Evolutionary conservation across 1,140 invertebrate species (phyloP), one percentile per base, ranked within the genome.

Genomic region (Ceratina calcarata): DNA sequence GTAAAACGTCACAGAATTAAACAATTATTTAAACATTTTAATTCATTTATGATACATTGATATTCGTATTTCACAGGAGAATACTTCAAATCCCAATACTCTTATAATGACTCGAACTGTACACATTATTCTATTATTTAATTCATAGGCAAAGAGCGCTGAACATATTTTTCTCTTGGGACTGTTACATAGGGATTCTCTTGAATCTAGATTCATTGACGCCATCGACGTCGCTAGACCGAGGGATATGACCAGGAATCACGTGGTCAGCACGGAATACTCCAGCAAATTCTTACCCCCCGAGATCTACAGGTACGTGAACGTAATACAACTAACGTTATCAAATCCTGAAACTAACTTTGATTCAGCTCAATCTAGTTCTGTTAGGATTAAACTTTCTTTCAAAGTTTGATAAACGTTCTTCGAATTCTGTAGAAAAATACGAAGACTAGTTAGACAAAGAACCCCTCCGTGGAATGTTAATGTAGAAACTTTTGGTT

Each of bases 211-310:
- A 85, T 94, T 91, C 76, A 83, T 93, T 74, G 92, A 92, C 49
- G 90, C 91, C 7, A 90, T 91, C n/a, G 93, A 94, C 73, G 90
- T 94, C 18, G 87, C 92, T 55, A 90, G 91, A 80, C 91, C 93
- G 7, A 90, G 93, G 69, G 93, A 94, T 74, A 94, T 94, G 92
- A 94, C 93, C 13, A 89, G 92, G 67, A 94, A 93, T 82, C 91
- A 93, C 73, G 89, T 94, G 58, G 90, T 91, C 60, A 92, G 91
- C 69, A 94, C 93, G 27, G 94, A 94, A 79, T 93, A 89, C 78
- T 84, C 89, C 8, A 91, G 91, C 51, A 87, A 89, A 68, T 93
- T 93, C 85, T 89, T 92, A 74, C 92, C 92, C 0, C 91, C 92
- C 7, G 91, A 93, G 87, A 92, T 93, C 84, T 93, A 93, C 82